Percentiles rank a stretch among this genome's conserved stretches.
phyloP scores from a whole-genome alignment of 2,888 invertebrate genomes.

The Euphydryas editha region DNA sequence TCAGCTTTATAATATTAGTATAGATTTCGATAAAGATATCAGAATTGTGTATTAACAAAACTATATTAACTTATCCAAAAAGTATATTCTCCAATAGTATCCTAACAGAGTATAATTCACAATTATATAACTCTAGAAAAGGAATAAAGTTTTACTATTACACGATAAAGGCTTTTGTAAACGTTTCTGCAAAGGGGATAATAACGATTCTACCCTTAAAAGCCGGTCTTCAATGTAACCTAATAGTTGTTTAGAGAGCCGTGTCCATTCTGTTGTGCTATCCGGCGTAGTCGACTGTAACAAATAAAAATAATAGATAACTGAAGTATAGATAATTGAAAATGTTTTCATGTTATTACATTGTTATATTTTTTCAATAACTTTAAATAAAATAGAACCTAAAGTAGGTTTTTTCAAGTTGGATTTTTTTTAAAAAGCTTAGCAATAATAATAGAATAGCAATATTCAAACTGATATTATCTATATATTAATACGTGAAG shows the following conservation, averaged over 20 bases:
- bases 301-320: constrained; percentile 8
- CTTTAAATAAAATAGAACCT: too few relatives aligned
- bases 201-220: constrained; percentile 41
- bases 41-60: not conserved
- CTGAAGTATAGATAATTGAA: constrained; percentile 17
- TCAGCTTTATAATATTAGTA: too few relatives aligned
- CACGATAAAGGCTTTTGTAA: constrained; percentile 43
- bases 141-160: constrained; percentile 43
- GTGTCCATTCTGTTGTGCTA: constrained; percentile 25
- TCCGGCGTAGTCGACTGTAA: constrained; percentile 6
- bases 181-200: constrained; percentile 39
- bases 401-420: too few relatives aligned
- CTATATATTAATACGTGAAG: too few relatives aligned
- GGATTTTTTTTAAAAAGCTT: too few relatives aligned
- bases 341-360: not conserved
- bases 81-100: not conserved
- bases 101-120: not conserved
- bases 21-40: too few relatives aligned
- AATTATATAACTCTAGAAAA: constrained; percentile 30
- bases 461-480: not conserved
- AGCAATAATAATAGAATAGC: not conserved
- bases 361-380: not conserved
- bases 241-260: constrained; percentile 40
- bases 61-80: not conserved
- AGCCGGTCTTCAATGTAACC: constrained; percentile 37